Percentiles rank a stretch among this genome's conserved stretches.
Conservation (phyloP, 1,140 invertebrate genomes). For the Heterodera schachtii region DNA sequence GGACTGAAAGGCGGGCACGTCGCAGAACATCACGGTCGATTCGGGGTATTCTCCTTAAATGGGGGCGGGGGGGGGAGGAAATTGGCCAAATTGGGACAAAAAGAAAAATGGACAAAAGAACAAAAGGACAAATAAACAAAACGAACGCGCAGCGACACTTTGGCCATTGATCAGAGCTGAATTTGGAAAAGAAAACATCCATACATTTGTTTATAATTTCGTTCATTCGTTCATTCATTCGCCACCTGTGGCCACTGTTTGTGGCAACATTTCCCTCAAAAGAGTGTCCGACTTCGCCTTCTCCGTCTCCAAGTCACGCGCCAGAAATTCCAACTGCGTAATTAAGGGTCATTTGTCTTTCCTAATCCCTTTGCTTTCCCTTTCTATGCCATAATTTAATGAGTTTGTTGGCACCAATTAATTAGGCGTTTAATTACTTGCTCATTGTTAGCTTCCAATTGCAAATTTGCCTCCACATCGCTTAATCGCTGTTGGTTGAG, state of each 20-base stretch:
- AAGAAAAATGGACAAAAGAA: too few relatives aligned
- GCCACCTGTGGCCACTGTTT: constrained; percentile 51
- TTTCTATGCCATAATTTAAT: too few relatives aligned
- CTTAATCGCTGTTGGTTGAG: constrained; percentile 96
- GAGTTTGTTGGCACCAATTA: not conserved
- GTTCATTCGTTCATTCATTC: too few relatives aligned
- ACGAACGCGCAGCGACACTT: constrained; percentile 57
- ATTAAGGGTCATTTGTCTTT: too few relatives aligned
- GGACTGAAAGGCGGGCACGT: constrained; percentile 57
- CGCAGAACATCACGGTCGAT: constrained; percentile 61
- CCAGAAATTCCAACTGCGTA: constrained; percentile 80
- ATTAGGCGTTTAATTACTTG: constrained; percentile 68
- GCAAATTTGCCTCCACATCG: constrained; percentile 86
- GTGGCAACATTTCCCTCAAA: constrained; percentile 57
- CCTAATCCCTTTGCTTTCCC: too few relatives aligned
- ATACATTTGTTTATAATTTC: not conserved
- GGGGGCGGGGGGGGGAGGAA: not conserved
- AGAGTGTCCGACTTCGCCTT: constrained; percentile 89
- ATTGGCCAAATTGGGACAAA: not conserved
- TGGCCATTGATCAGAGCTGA: constrained; percentile 59
- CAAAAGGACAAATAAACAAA: not conserved
- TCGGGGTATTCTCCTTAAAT: constrained; percentile 58
- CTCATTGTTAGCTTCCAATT: constrained; percentile 91
- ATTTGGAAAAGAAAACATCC: not conserved
- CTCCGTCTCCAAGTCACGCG: constrained; percentile 88